Conservation (phyloP, 2,113 vertebrate species). For the Nerophis lumbriciformis region DNA sequence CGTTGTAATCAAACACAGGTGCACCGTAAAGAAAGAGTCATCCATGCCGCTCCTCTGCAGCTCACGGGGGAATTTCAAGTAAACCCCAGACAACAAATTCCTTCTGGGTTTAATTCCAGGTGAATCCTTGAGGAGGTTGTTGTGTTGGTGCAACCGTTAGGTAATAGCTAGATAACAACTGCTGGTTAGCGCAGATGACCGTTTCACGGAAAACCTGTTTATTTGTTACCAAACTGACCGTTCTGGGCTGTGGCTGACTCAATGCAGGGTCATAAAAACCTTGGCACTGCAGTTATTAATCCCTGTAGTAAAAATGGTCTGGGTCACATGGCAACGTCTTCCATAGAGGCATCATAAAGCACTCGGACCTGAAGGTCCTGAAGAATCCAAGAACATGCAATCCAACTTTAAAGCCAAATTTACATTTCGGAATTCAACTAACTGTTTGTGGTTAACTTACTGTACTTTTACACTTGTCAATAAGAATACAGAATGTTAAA, state of each 20-base stretch:
- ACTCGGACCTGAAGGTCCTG: constrained; percentile 26
- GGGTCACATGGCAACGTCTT: constrained; percentile 12
- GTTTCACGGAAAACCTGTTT: background rate
- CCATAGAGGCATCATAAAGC: constrained; percentile 25
- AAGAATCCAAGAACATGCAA: constrained; percentile 17
- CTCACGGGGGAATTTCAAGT: constrained; percentile 38
- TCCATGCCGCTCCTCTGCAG: constrained; percentile 20
- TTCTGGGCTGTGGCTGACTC: constrained; percentile 24
- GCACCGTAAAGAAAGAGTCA: constrained; percentile 29
- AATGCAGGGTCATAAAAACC: constrained; percentile 32
- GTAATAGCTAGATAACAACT: constrained; percentile 4
- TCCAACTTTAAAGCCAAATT: background rate
- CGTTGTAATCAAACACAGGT: constrained; percentile 42
- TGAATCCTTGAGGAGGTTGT: constrained; percentile 25
- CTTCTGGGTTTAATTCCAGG: constrained; percentile 26
- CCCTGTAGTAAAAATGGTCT: constrained; percentile 19
- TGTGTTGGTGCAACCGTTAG: constrained; percentile 16
- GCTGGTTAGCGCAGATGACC: too few relatives aligned
- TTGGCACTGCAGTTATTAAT: constrained; percentile 32
- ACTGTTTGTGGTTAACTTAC: too few relatives aligned
- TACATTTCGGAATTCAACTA: too few relatives aligned
- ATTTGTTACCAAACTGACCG: constrained; percentile 22
- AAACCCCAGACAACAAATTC: constrained; percentile 45
- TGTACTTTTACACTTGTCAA: too few relatives aligned
- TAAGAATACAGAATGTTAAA: too few relatives aligned